A percentile compares a stretch with the other conserved stretches of the same genome.
Evolutionary conservation across 1,140 invertebrate species (phyloP).

Genomic region (Acromyrmex heyeri): DNA sequence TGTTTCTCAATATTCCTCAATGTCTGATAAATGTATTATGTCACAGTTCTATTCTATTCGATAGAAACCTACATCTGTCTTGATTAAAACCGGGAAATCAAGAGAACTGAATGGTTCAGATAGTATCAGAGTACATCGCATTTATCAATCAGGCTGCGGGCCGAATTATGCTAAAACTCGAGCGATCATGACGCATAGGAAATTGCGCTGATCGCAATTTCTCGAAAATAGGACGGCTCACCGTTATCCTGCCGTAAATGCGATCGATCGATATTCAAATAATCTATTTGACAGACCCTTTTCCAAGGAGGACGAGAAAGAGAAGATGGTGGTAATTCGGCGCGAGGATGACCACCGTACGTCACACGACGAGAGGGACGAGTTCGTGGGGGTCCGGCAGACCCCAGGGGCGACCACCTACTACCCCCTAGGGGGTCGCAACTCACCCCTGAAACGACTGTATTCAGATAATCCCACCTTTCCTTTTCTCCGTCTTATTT

Average conservation of each 20-base stretch:
- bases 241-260: constrained; percentile 24
- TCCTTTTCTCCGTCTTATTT: constrained; percentile 63
- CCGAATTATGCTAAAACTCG: constrained; percentile 73
- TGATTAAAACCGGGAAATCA: constrained; percentile 64
- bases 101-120: background rate
- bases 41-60: constrained; percentile 9
- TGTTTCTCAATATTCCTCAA: background rate
- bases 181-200: constrained; percentile 62
- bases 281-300: constrained; percentile 75
- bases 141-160: constrained; percentile 66
- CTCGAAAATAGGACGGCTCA: constrained; percentile 32
- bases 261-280: constrained; percentile 81
- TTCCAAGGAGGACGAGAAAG: constrained; percentile 7
- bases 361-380: constrained; percentile 72
- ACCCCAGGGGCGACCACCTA: constrained; percentile 79
- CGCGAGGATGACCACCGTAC: constrained; percentile 82
- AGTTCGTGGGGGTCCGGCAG: constrained; percentile 54
- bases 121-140: background rate
- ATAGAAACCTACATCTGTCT: constrained; percentile 34
- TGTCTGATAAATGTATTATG: background rate
- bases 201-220: constrained; percentile 32
- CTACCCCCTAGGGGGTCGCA: constrained; percentile 83
- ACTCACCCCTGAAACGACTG: constrained; percentile 82
- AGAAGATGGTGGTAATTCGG: constrained; percentile 78
- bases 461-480: constrained; percentile 86